Conservation (phyloP, 1,140 invertebrate species). For the Drosophila watanabei region DNA sequence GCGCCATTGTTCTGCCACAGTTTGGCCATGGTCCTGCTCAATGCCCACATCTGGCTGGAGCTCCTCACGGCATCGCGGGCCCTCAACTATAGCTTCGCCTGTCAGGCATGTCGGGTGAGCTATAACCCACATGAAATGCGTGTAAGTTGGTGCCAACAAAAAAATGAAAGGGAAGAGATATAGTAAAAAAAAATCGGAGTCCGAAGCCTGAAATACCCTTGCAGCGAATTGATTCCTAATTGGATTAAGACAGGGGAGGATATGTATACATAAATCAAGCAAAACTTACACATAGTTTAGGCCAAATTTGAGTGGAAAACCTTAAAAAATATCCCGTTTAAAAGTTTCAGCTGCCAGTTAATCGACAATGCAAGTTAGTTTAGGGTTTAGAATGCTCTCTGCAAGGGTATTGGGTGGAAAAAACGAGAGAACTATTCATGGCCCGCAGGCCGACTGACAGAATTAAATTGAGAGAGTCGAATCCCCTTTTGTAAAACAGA, state of each 20-base stretch:
- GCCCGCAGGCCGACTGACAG: slow-evolving; percentile 13
- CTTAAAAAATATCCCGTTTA: neutral
- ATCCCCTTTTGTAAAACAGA: slow-evolving; percentile 87
- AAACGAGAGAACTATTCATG: slow-evolving; percentile 5
- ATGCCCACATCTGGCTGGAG: slow-evolving; percentile 94
- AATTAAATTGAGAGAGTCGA: slow-evolving; percentile 14
- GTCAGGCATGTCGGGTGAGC: slow-evolving; percentile 94
- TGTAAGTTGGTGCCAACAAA: slow-evolving; percentile 85
- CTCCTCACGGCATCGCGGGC: slow-evolving; percentile 91
- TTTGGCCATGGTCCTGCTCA: slow-evolving; percentile 92
- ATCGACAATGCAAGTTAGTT: neutral
- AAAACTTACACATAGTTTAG: neutral
- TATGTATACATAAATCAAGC: too few relatives aligned
- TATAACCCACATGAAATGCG: slow-evolving; percentile 92
- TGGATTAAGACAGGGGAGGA: neutral
- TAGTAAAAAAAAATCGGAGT: neutral
- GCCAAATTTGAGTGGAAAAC: neutral
- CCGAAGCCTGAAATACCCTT: slow-evolving; percentile 4
- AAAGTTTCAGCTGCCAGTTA: neutral
- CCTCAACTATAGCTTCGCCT: slow-evolving; percentile 94
- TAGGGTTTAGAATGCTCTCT: neutral
- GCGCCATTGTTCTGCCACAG: slow-evolving; percentile 95
- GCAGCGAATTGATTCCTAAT: neutral
- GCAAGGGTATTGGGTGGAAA: slow-evolving; percentile 5
- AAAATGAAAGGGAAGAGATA: neutral